phyloP scores from a whole-genome alignment of 1,140 invertebrate genomes.

The Tenebrio molitor region DNA sequence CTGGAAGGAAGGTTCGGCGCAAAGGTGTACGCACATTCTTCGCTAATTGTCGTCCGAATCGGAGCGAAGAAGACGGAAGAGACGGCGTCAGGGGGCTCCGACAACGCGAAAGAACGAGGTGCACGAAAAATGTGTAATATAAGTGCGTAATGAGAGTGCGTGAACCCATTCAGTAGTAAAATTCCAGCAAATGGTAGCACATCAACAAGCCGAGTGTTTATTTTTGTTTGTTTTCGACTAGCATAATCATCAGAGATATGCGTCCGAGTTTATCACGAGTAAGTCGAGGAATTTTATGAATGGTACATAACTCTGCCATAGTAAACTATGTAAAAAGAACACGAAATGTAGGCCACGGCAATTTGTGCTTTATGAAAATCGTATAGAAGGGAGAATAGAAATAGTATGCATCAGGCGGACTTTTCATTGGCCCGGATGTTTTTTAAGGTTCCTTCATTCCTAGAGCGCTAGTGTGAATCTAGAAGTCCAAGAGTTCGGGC shows the following conservation, averaged over 20 bases:
- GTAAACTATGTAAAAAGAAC: slow-evolving; percentile 54
- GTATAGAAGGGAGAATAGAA: slow-evolving; percentile 44
- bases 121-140: neutral
- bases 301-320: slow-evolving; percentile 59
- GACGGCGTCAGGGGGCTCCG: too few species aligned
- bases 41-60: neutral
- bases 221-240: slow-evolving; percentile 34
- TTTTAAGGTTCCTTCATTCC: slow-evolving; percentile 58
- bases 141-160: slow-evolving; percentile 1
- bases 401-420: slow-evolving; percentile 46
- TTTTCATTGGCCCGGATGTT: slow-evolving; percentile 60
- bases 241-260: slow-evolving; percentile 35
- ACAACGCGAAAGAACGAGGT: neutral
- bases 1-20: too few species aligned
- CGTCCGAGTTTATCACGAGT: slow-evolving; percentile 38
- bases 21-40: too few species aligned
- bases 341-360: slow-evolving; percentile 25
- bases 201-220: slow-evolving; percentile 32
- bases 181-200: slow-evolving; percentile 30
- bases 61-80: too few species aligned
- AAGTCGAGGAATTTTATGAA: slow-evolving; percentile 60
- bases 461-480: slow-evolving; percentile 55
- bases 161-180: slow-evolving; percentile 24
- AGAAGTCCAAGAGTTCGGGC: slow-evolving; percentile 57
- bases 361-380: slow-evolving; percentile 48